These are phyloP conservation scores for Ptilonorhynchus violaceus DNA, from an alignment of 2,113 vertebrate species.

Conservation along the genomic window DNA sequence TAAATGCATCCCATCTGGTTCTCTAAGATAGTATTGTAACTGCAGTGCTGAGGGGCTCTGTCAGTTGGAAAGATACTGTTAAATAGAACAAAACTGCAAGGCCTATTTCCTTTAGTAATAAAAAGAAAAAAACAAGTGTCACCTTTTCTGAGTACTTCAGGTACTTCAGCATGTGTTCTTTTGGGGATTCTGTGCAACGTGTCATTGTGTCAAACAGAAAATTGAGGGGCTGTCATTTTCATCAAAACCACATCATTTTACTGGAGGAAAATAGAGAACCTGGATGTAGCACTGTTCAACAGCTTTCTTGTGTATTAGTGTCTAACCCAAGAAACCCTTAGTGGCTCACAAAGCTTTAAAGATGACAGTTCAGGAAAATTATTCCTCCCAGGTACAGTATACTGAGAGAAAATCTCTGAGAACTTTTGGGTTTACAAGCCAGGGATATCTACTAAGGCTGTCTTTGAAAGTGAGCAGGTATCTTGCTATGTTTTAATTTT, in stretches of 20 bases:
- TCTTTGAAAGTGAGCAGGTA: neutral
- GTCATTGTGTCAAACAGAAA: neutral
- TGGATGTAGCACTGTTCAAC: neutral
- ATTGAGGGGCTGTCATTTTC: neutral
- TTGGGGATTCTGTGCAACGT: neutral
- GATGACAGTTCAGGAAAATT: neutral
- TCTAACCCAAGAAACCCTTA: neutral
- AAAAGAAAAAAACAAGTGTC: neutral
- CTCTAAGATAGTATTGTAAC: neutral
- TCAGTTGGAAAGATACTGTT: neutral
- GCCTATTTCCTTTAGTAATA: neutral
- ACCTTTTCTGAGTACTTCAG: neutral
- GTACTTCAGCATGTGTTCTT: neutral
- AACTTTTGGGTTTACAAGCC: neutral
- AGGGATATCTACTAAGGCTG: neutral
- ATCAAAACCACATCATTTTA: neutral
- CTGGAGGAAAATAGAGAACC: neutral
- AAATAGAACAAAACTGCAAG: neutral
- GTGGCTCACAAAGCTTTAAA: neutral
- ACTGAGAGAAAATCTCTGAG: neutral
- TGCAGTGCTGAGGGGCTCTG: neutral
- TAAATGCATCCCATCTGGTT: neutral
- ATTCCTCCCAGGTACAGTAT: neutral
- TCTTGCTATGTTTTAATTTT: neutral
- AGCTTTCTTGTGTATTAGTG: neutral